These are phyloP conservation scores for Rotaria sp. DNA, from an alignment of 2,888 invertebrate genomes.

Conservation along the genomic window DNA sequence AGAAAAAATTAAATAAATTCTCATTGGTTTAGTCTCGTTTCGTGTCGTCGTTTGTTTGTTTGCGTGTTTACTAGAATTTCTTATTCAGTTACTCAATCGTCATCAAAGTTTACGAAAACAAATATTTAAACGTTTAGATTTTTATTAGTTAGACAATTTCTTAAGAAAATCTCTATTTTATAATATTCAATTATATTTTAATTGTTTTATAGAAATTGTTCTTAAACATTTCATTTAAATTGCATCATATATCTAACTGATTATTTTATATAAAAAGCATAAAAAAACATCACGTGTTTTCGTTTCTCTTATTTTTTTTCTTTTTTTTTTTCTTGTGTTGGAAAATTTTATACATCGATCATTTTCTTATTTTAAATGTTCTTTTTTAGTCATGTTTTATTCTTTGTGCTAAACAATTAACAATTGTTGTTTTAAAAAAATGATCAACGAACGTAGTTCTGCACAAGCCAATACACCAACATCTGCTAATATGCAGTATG, in stretches of 20 bases:
- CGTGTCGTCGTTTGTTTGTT: conserved; percentile 13
- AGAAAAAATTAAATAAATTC: background rate
- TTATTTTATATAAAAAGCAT: background rate
- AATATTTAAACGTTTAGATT: too few relatives aligned
- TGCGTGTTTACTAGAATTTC: background rate
- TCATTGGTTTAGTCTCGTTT: background rate
- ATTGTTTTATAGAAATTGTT: background rate
- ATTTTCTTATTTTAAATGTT: background rate
- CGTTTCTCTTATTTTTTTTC: background rate
- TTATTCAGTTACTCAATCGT: conserved; percentile 3
- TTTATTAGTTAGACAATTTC: too few relatives aligned
- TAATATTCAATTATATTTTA: too few relatives aligned
- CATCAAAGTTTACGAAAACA: too few relatives aligned
- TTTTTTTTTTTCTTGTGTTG: too few relatives aligned
- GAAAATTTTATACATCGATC: too few relatives aligned
- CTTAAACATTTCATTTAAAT: background rate
- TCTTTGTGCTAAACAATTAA: background rate
- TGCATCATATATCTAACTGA: background rate
- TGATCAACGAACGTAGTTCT: background rate
- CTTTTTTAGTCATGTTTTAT: background rate
- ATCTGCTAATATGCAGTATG: background rate
- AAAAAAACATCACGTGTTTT: background rate
- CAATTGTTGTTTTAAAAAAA: background rate
- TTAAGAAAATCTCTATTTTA: too few relatives aligned
- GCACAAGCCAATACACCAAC: background rate